phyloP scores from a whole-genome alignment of 2,113 vertebrate genomes.

The Camelus bactrianus region DNA sequence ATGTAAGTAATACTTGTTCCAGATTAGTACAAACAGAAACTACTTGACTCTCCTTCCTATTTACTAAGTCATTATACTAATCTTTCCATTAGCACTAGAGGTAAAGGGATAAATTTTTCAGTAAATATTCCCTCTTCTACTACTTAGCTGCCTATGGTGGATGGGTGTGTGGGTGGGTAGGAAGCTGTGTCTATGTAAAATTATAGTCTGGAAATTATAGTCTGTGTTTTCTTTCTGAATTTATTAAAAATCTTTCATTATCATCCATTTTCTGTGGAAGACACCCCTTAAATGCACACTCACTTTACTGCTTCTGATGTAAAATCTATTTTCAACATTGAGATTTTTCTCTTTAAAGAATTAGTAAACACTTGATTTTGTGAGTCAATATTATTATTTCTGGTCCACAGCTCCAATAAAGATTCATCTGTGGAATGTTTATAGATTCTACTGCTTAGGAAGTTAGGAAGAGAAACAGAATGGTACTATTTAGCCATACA shows the following conservation, averaged over 20 bases:
- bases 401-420: not conserved
- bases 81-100: not conserved
- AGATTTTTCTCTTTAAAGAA: not conserved
- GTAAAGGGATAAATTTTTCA: not conserved
- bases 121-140: not conserved
- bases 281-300: not conserved
- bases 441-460: not conserved
- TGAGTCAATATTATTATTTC: slow-evolving; percentile 7
- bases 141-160: not conserved
- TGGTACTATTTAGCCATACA: not conserved
- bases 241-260: slow-evolving; percentile 10
- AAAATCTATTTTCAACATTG: slow-evolving; percentile 24
- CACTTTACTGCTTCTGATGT: slow-evolving; percentile 10
- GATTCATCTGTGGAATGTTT: not conserved
- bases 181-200: not conserved
- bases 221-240: slow-evolving; percentile 18
- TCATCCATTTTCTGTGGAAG: not conserved
- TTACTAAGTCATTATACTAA: not conserved
- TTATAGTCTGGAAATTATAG: not conserved
- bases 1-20: not conserved
- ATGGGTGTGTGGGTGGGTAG: not conserved
- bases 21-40: not conserved
- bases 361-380: not conserved
- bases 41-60: not conserved
- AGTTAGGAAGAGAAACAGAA: not conserved